Percentiles rank a stretch among this genome's conserved stretches.
Evolutionary conservation across 2,888 invertebrate genomes (phyloP).

Genomic region (Corbicula japonica): DNA sequence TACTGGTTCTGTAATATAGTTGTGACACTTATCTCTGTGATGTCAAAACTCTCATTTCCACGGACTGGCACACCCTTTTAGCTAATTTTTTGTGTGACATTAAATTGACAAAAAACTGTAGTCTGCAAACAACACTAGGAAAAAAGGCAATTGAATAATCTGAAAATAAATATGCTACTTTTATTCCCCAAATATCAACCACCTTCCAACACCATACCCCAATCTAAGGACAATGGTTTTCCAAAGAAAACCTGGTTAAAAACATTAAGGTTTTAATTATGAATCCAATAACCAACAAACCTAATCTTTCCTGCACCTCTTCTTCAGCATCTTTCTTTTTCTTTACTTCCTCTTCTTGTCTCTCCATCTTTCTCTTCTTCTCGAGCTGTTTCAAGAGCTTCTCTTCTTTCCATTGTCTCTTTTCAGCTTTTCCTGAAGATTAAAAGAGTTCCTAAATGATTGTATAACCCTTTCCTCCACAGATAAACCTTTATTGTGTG

Average conservation of each 20-base stretch:
- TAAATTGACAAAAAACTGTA: not conserved
- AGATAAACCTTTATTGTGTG: not conserved
- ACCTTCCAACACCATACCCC: not conserved
- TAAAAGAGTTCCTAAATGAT: not conserved
- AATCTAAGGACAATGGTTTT: not conserved
- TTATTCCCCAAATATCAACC: no score
- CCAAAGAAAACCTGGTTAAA: not conserved
- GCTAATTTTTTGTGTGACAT: no score
- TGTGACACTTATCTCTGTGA: no score
- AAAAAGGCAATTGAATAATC: no score
- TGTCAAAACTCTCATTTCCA: no score
- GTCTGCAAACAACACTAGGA: no score
- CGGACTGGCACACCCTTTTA: no score
- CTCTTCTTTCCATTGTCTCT: slow-evolving; percentile 82
- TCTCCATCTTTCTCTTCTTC: slow-evolving; percentile 68
- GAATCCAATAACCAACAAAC: slow-evolving; percentile 10
- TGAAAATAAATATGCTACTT: no score
- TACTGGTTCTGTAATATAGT: no score
- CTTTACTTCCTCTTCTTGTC: slow-evolving; percentile 65
- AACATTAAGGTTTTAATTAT: not conserved
- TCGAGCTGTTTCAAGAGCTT: slow-evolving; percentile 78
- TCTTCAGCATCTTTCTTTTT: slow-evolving; percentile 57
- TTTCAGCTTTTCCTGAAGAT: slow-evolving; percentile 74
- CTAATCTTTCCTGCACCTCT: slow-evolving; percentile 60
- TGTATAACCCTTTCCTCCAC: not conserved